Conservation (phyloP, 2,888 invertebrate species). For the Nasonovia ribisnigri region DNA sequence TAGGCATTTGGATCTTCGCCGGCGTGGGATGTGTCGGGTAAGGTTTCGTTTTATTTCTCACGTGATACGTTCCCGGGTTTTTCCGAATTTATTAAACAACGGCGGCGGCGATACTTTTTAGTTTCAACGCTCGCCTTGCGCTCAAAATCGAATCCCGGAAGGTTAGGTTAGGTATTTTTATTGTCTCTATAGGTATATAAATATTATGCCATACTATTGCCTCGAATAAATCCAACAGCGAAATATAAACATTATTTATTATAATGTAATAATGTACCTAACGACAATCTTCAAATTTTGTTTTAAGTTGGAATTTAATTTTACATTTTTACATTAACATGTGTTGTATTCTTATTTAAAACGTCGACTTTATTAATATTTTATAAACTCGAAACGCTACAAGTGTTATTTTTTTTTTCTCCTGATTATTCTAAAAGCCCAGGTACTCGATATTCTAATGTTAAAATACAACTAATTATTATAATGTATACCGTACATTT, state of each 20-base stretch:
- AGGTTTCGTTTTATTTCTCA: neutral
- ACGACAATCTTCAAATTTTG: neutral
- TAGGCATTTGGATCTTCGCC: neutral
- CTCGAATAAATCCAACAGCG: too few relatives aligned
- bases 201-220: neutral
- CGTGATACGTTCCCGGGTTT: neutral
- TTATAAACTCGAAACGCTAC: neutral
- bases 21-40: slow-evolving; percentile 1
- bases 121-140: neutral
- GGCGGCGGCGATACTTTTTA: neutral
- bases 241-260: neutral
- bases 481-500: neutral
- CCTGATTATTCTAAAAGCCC: neutral
- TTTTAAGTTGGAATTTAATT: neutral
- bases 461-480: neutral
- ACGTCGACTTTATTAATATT: neutral
- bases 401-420: neutral
- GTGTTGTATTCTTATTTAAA: too few relatives aligned
- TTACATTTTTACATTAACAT: too few relatives aligned
- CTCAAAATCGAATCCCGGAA: neutral
- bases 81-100: neutral
- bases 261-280: neutral
- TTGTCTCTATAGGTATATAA: too few relatives aligned
- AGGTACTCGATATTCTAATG: too few relatives aligned
- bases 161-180: neutral